A percentile compares a stretch with the other conserved stretches of the same genome.
Evolutionary conservation across 2,797 vertebrate species (phyloP).

Genomic region (Chelon auratus): DNA sequence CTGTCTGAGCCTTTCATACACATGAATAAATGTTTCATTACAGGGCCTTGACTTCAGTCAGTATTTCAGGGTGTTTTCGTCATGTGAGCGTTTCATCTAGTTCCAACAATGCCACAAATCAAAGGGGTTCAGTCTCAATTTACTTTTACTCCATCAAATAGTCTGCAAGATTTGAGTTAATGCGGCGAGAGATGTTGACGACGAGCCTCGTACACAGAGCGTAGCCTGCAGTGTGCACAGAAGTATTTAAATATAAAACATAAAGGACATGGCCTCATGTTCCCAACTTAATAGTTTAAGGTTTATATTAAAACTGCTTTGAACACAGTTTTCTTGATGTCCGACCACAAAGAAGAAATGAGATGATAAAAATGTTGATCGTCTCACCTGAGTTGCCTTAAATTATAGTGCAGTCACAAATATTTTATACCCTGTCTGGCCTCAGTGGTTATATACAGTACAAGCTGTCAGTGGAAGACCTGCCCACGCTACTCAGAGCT

Average conservation of each 20-base stretch:
- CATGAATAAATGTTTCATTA: conserved; percentile 70
- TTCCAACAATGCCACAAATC: conserved; percentile 60
- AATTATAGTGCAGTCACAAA: conserved; percentile 12
- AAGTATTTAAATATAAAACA: conserved; percentile 14
- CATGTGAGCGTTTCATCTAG: conserved; percentile 58
- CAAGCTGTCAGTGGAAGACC: background rate
- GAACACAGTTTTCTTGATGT: background rate
- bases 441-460: conserved; percentile 1
- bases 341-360: conserved; percentile 1
- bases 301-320: background rate
- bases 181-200: conserved; percentile 26
- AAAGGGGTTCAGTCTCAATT: conserved; percentile 49
- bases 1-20: conserved; percentile 39
- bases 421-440: conserved; percentile 11
- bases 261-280: background rate
- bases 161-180: conserved; percentile 46
- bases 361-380: conserved; percentile 13
- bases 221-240: background rate
- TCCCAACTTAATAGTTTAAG: background rate
- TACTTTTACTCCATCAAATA: conserved; percentile 37
- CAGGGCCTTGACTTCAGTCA: conserved; percentile 55
- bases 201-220: background rate
- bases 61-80: conserved; percentile 71
- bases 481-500: background rate
- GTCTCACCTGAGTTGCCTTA: conserved; percentile 1